phyloP scores from a whole-genome alignment of 1,140 invertebrate species.

The Tetragnatha versicolor region DNA sequence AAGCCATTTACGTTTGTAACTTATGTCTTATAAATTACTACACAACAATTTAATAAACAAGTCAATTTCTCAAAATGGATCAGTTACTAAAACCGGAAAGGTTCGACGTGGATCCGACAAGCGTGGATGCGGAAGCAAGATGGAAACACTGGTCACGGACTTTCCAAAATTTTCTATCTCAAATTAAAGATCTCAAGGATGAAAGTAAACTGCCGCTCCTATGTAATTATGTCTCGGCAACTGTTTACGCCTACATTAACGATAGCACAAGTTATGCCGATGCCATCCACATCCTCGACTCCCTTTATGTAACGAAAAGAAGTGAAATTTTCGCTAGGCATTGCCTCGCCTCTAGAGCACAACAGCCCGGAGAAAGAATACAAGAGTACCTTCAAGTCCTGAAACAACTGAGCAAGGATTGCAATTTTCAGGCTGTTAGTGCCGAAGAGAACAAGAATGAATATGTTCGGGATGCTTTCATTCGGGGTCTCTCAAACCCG shows the following conservation, averaged over 20 bases:
- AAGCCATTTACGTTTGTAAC: no score
- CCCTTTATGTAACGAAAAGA: constrained; percentile 26
- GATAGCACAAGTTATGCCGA: constrained; percentile 3
- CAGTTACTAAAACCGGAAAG: background rate
- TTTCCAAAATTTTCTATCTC: background rate
- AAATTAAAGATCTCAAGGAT: background rate
- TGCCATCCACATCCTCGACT: background rate
- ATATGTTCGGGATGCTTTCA: constrained; percentile 40
- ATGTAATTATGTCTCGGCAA: no score
- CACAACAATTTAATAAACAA: no score
- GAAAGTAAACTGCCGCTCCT: no score
- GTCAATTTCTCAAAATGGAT: no score
- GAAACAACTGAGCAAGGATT: constrained; percentile 37
- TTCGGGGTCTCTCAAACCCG: constrained; percentile 19
- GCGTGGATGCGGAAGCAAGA: background rate
- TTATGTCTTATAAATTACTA: no score
- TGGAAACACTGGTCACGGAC: background rate
- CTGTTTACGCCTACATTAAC: constrained; percentile 9
- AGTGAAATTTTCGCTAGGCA: constrained; percentile 46
- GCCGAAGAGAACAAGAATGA: constrained; percentile 23
- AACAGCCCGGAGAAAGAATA: constrained; percentile 26
- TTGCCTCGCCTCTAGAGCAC: constrained; percentile 11
- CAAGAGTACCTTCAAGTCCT: constrained; percentile 43
- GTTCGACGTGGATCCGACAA: background rate
- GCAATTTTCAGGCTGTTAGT: constrained; percentile 15